A percentile compares a stretch with the other conserved stretches of the same genome.
phyloP scores from a whole-genome alignment of 2,113 vertebrate genomes.

The Hiodon tergisus region DNA sequence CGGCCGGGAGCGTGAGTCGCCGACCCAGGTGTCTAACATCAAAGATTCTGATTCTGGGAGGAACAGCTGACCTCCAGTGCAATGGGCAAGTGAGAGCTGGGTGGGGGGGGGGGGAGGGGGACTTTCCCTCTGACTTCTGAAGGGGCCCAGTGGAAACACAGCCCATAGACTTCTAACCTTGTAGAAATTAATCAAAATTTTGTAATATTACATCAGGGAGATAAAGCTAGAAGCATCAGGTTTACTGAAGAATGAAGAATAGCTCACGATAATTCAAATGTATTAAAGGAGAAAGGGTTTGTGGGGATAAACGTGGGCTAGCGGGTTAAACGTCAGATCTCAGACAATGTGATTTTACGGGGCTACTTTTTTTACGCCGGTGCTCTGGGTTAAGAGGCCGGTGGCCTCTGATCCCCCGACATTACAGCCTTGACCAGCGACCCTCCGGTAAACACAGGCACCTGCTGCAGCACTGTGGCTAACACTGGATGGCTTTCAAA shows the following conservation, averaged over 20 bases:
- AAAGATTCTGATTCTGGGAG: not conserved
- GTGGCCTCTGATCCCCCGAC: constrained; percentile 5
- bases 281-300: not conserved
- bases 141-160: no score
- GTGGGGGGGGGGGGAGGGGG: no score
- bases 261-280: not conserved
- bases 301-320: not conserved
- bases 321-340: constrained; percentile 1
- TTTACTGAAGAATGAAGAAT: not conserved
- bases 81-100: no score
- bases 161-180: no score
- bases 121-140: no score
- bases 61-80: constrained; percentile 10
- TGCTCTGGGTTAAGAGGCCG: constrained; percentile 9
- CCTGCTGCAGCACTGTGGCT: constrained; percentile 5
- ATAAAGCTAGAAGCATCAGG: no score
- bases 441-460: constrained; percentile 32
- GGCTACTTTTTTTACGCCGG: constrained; percentile 5
- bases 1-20: constrained; percentile 8
- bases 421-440: constrained; percentile 17
- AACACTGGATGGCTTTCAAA: not conserved
- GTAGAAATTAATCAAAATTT: no score
- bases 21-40: constrained; percentile 32
- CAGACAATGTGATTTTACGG: constrained; percentile 1
- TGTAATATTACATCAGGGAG: no score